These are phyloP conservation scores for Oreochromis mossambicus DNA, from an alignment of 2,797 vertebrate species.

Conservation along the genomic window DNA sequence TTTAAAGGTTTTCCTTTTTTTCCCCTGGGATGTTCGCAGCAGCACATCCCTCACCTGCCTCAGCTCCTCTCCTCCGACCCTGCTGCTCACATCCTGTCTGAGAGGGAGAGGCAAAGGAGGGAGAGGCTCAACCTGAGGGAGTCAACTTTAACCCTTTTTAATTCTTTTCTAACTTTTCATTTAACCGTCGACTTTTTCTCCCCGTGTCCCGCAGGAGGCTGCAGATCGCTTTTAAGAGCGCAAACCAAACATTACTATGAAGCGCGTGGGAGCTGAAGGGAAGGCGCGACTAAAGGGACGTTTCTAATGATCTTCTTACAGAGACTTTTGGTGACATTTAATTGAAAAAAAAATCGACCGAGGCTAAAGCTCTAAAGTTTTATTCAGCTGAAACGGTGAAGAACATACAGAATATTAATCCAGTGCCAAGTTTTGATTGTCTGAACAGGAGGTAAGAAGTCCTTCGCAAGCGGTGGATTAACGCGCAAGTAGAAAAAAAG, in stretches of 20 bases:
- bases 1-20: not conserved
- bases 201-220: not conserved
- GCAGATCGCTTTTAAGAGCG: not conserved
- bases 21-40: not conserved
- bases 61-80: constrained; percentile 60
- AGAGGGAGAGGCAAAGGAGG: constrained; percentile 33
- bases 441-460: not conserved
- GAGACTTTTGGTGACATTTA: not conserved
- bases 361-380: not conserved
- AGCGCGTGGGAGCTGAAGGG: not conserved
- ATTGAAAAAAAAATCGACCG: not conserved
- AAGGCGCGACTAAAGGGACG: constrained; percentile 8
- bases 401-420: not conserved
- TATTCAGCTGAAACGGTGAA: not conserved
- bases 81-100: constrained; percentile 43
- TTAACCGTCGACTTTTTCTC: not conserved
- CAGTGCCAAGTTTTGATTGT: not conserved
- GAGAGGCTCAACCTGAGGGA: not conserved
- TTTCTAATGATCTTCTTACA: not conserved
- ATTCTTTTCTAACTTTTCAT: not conserved
- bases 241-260: not conserved
- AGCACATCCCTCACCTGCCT: constrained; percentile 68
- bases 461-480: constrained; percentile 12
- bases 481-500: not conserved
- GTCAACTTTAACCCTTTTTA: constrained; percentile 9